These are phyloP conservation scores for Lomographa bimaculata DNA, from an alignment of 2,888 invertebrate species.

Conservation along the genomic window DNA sequence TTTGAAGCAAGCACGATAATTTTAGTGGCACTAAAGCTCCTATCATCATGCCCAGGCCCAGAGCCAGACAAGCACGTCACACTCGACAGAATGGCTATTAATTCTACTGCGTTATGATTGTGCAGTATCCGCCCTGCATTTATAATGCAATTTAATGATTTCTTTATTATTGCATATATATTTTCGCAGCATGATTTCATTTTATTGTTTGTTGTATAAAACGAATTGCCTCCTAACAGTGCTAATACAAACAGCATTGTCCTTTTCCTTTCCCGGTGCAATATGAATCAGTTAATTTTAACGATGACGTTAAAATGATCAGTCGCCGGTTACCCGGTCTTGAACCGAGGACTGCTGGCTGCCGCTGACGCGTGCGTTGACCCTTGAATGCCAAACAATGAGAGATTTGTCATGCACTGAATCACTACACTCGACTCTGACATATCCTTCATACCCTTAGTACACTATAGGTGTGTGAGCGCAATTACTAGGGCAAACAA, in stretches of 20 bases:
- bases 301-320: conserved; percentile 63
- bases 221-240: conserved; percentile 27
- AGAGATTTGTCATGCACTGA: conserved; percentile 63
- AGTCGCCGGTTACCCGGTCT: conserved; percentile 53
- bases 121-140: conserved; percentile 19
- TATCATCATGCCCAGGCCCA: background rate
- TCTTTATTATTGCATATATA: conserved; percentile 28
- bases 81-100: conserved; percentile 1
- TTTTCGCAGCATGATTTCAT: conserved; percentile 21
- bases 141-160: conserved; percentile 14
- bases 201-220: conserved; percentile 29
- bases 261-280: conserved; percentile 40
- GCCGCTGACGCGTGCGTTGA: conserved; percentile 63
- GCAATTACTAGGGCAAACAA: conserved; percentile 18
- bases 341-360: conserved; percentile 56
- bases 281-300: conserved; percentile 64
- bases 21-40: too few relatives aligned
- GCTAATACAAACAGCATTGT: conserved; percentile 12
- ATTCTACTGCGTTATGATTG: conserved; percentile 6
- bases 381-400: conserved; percentile 65
- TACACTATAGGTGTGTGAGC: conserved; percentile 12
- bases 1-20: too few relatives aligned
- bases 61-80: background rate
- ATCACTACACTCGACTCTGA: conserved; percentile 41
- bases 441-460: conserved; percentile 38